phyloP scores from a whole-genome alignment of 2,113 vertebrate species.

The Uria lomvia region DNA sequence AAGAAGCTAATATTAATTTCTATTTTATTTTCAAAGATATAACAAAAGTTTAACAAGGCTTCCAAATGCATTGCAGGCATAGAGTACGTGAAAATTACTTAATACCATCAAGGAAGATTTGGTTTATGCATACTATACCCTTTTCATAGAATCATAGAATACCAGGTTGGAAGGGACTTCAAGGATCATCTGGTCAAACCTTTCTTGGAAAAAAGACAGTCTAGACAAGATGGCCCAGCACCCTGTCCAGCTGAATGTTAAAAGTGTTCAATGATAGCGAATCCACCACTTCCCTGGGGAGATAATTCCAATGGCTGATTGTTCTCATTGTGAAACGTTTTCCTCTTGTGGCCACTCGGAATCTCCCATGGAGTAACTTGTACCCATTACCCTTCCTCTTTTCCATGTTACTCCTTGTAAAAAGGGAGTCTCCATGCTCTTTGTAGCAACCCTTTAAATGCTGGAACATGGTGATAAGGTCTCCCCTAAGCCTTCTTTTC shows the following conservation, averaged over 20 bases:
- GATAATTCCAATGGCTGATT: background rate
- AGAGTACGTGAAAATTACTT: background rate
- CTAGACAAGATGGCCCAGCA: background rate
- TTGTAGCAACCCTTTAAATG: background rate
- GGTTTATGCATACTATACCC: background rate
- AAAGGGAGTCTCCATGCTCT: background rate
- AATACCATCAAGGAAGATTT: background rate
- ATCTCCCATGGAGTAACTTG: background rate
- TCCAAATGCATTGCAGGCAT: background rate
- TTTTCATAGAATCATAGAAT: background rate
- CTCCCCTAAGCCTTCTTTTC: background rate
- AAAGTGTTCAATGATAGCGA: background rate
- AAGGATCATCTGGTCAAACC: background rate
- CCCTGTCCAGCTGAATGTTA: background rate
- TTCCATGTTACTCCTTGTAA: background rate
- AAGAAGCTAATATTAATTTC: background rate
- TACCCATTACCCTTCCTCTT: background rate
- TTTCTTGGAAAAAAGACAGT: background rate
- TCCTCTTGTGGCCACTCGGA: background rate
- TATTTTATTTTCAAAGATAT: background rate
- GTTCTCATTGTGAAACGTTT: background rate
- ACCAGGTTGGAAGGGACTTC: background rate
- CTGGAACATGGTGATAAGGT: background rate
- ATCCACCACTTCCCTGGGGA: background rate
- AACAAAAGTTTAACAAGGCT: background rate